These are phyloP conservation scores for Megaptera novaeangliae DNA, from an alignment of 2,113 vertebrate species.

Conservation along the genomic window DNA sequence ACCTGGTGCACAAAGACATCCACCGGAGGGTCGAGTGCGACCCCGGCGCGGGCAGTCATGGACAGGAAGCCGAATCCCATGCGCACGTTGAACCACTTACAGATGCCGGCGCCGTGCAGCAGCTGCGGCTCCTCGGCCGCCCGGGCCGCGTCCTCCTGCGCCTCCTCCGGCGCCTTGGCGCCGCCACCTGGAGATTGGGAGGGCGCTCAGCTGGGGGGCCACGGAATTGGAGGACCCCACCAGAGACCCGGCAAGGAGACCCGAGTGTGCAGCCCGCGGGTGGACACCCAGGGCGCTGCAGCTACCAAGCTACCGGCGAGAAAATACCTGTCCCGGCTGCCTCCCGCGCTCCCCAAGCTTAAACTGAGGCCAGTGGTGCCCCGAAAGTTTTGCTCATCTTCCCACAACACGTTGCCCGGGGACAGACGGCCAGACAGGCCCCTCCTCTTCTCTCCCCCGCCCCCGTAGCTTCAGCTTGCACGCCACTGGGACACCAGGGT, in stretches of 20 bases:
- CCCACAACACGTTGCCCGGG: conserved; percentile 39
- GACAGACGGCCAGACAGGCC: conserved; percentile 39
- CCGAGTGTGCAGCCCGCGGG: neutral
- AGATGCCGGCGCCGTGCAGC: conserved; percentile 89
- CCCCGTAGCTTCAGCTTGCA: neutral
- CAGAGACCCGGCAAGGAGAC: neutral
- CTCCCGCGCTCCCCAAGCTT: conserved; percentile 29
- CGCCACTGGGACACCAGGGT: conserved; percentile 58
- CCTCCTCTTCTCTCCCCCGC: conserved; percentile 50
- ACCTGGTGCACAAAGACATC: conserved; percentile 99
- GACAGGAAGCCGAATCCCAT: conserved; percentile 99
- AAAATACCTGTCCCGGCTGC: conserved; percentile 4
- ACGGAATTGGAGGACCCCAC: neutral
- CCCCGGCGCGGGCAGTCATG: conserved; percentile 93
- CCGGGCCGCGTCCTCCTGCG: conserved; percentile 78
- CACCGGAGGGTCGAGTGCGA: conserved; percentile 91
- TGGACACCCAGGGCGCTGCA: neutral
- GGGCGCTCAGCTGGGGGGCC: conserved; percentile 31
- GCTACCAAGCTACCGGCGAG: neutral
- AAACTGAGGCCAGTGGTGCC: conserved; percentile 37
- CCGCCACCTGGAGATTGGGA: conserved; percentile 84
- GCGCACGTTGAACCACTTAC: conserved; percentile 99
- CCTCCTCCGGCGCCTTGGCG: conserved; percentile 88
- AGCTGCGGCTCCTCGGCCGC: conserved; percentile 81
- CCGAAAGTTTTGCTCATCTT: conserved; percentile 73